Percentiles rank a stretch among this genome's conserved stretches.
Evolutionary conservation across 35 echinoderm and acorn worm species (phyloP).

Genomic region (Patiria miniata): DNA sequence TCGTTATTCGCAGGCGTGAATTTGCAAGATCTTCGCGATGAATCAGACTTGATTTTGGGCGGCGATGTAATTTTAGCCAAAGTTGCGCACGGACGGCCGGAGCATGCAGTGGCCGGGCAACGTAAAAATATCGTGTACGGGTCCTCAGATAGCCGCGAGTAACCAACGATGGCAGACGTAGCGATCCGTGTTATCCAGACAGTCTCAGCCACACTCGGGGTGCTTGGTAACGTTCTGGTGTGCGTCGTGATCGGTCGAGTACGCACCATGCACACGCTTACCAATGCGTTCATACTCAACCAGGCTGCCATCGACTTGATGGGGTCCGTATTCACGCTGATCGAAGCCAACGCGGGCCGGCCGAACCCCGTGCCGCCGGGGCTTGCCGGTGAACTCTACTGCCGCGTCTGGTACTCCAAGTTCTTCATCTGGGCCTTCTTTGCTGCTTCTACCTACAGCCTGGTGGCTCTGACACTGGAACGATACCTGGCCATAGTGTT

Average conservation of each 20-base stretch:
- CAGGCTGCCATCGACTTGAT: constrained; percentile 28
- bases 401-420: constrained; percentile 46
- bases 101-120: too few species aligned
- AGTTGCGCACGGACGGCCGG: too few species aligned
- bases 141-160: too few species aligned
- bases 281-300: constrained; percentile 29
- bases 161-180: too few species aligned
- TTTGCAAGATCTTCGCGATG: too few species aligned
- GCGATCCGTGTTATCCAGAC: too few species aligned
- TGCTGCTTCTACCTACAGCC: constrained; percentile 51
- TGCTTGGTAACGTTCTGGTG: neutral
- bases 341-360: neutral
- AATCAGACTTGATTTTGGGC: too few species aligned
- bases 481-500: constrained; percentile 62
- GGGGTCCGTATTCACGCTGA: constrained; percentile 5
- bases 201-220: neutral
- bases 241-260: neutral
- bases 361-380: constrained; percentile 10
- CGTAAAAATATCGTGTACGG: too few species aligned
- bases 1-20: too few species aligned
- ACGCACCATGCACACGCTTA: constrained; percentile 1
- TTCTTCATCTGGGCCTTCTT: constrained; percentile 61
- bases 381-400: constrained; percentile 26
- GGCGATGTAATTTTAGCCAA: too few species aligned
- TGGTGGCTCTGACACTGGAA: constrained; percentile 48